Percentiles rank a stretch among this genome's conserved stretches.
phyloP scores from a whole-genome alignment of 2,888 invertebrate species.

The Trileptium ribeirensis region DNA sequence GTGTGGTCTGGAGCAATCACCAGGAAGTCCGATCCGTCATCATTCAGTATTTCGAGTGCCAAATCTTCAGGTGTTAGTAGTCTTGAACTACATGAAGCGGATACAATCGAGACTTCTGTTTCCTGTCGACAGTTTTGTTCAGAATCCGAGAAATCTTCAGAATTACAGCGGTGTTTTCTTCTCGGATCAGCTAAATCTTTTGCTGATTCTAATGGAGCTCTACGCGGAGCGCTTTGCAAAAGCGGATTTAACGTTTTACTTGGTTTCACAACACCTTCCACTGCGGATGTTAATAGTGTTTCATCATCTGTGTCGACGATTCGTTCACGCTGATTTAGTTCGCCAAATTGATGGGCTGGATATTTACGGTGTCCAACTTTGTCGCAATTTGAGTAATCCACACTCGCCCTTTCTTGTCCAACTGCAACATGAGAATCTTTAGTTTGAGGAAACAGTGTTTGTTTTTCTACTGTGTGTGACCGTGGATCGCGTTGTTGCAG shows the following conservation, averaged over 20 bases:
- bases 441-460: too few species aligned
- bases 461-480: too few species aligned
- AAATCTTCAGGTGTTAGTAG: neutral
- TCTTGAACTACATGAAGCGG: too few species aligned
- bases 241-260: too few species aligned
- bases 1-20: too few species aligned
- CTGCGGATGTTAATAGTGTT: neutral
- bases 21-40: neutral
- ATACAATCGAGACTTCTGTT: neutral
- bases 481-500: too few species aligned
- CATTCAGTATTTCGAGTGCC: neutral
- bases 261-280: neutral
- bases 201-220: neutral
- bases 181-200: neutral
- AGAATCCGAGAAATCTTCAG: neutral
- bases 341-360: too few species aligned
- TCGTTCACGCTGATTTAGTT: neutral
- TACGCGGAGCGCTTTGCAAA: neutral
- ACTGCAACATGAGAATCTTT: too few species aligned
- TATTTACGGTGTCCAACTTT: too few species aligned
- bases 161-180: neutral
- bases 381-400: too few species aligned
- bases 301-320: neutral
- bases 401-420: too few species aligned
- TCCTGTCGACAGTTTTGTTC: neutral